Conservation (phyloP, 1,140 invertebrate species). For the Bombyx mandarina region DNA sequence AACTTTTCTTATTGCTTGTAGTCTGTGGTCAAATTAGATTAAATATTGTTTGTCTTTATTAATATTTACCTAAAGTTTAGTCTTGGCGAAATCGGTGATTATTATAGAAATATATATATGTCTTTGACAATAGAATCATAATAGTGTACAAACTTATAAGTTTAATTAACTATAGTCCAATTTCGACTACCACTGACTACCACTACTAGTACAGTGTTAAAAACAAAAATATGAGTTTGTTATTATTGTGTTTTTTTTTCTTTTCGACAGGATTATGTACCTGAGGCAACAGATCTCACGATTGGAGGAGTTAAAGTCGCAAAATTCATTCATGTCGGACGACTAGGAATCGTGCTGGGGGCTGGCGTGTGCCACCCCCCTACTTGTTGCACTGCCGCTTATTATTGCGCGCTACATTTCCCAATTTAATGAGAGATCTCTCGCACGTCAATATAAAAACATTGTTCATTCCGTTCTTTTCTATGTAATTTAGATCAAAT, state of each 20-base stretch:
- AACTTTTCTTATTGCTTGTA: no score
- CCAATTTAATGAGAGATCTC: slow-evolving; percentile 7
- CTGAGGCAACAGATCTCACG: slow-evolving; percentile 90
- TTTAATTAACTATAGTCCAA: no score
- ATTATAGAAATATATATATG: no score
- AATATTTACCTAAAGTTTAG: no score
- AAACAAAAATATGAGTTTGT: neutral
- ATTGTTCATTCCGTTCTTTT: slow-evolving; percentile 51
- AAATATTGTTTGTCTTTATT: no score
- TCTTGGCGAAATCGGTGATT: no score
- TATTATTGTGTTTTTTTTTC: neutral
- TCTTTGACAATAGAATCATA: no score
- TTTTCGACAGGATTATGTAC: slow-evolving; percentile 85
- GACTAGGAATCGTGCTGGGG: slow-evolving; percentile 66
- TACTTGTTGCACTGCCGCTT: slow-evolving; percentile 9
- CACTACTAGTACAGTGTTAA: neutral
- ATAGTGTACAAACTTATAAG: no score
- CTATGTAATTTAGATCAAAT: slow-evolving; percentile 42
- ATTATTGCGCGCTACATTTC: slow-evolving; percentile 15
- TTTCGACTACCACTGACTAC: no score
- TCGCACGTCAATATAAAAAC: slow-evolving; percentile 25
- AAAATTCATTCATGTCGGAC: slow-evolving; percentile 92
- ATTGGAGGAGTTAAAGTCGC: slow-evolving; percentile 91
- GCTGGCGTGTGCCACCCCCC: slow-evolving; percentile 15
- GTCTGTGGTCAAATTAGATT: no score